A percentile compares a stretch with the other conserved stretches of the same genome.
Conservation (phyloP, 2,888 invertebrate species). For the Synanthedon tipuliformis region DNA sequence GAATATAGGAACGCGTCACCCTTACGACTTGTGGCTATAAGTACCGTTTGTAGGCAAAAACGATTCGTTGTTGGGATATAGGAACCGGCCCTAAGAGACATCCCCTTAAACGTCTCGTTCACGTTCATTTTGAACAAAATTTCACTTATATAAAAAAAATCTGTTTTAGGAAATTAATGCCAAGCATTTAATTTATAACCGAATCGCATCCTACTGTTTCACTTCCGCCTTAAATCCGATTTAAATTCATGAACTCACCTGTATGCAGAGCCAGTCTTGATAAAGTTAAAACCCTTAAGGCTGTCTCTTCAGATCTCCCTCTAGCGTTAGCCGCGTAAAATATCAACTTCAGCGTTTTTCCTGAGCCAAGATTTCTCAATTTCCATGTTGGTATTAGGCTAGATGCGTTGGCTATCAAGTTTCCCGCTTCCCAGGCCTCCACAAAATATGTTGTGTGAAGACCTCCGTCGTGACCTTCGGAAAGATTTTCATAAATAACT, state of each 20-base stretch:
- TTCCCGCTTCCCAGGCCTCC: slow-evolving; percentile 75
- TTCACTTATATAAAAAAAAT: too few species aligned
- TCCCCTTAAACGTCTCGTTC: too few species aligned
- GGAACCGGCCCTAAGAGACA: too few species aligned
- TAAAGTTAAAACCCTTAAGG: slow-evolving; percentile 44
- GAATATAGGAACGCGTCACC: too few species aligned
- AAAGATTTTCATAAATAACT: background rate
- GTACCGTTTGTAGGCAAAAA: too few species aligned
- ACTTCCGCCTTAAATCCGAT: background rate
- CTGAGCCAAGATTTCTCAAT: slow-evolving; percentile 82
- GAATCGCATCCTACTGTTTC: background rate
- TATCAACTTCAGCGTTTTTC: slow-evolving; percentile 80
- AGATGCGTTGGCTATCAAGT: slow-evolving; percentile 76
- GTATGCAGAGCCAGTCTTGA: slow-evolving; percentile 51
- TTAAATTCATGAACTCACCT: slow-evolving; percentile 22
- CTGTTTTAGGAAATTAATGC: too few species aligned
- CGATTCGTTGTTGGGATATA: too few species aligned
- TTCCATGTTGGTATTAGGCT: slow-evolving; percentile 80
- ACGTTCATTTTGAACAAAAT: too few species aligned
- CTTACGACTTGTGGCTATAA: too few species aligned
- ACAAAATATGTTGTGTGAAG: slow-evolving; percentile 79
- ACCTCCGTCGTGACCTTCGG: slow-evolving; percentile 80
- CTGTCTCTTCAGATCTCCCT: slow-evolving; percentile 80
- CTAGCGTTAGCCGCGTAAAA: slow-evolving; percentile 87
- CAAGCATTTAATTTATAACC: too few species aligned